Evolutionary conservation across 2,113 vertebrate genomes (phyloP).

Genomic region (Cranoglanis bouderius): DNA sequence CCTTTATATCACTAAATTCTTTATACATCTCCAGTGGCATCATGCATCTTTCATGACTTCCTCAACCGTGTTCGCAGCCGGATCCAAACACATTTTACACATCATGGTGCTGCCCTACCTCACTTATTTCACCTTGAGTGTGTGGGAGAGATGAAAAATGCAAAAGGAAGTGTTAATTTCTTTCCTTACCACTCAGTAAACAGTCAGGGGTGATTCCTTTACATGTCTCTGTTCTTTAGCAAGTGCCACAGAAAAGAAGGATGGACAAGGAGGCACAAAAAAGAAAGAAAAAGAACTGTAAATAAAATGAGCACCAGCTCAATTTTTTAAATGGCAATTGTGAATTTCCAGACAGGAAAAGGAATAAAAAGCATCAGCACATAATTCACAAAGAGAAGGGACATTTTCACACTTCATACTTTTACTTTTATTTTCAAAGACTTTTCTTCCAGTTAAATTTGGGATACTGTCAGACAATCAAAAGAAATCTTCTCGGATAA

Average conservation of each 20-base stretch:
- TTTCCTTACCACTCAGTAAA: conserved; percentile 50
- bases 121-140: conserved; percentile 66
- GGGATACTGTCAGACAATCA: conserved; percentile 63
- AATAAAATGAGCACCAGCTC: conserved; percentile 1
- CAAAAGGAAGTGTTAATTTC: conserved; percentile 64
- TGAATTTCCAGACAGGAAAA: conserved; percentile 26
- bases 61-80: conserved; percentile 68
- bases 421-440: conserved; percentile 45
- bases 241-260: conserved; percentile 2
- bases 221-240: conserved; percentile 29
- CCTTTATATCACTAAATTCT: conserved; percentile 81
- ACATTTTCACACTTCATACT: conserved; percentile 34
- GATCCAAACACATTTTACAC: conserved; percentile 77
- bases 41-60: conserved; percentile 76
- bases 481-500: conserved; percentile 61
- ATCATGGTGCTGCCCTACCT: conserved; percentile 63
- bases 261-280: neutral
- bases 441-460: conserved; percentile 54
- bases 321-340: conserved; percentile 10
- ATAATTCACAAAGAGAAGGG: conserved; percentile 17
- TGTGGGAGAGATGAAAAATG: conserved; percentile 69
- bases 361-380: conserved; percentile 20
- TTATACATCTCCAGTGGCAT: conserved; percentile 77
- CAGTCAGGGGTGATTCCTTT: conserved; percentile 48
- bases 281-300: conserved; percentile 12